Evolutionary conservation across 2,888 invertebrate genomes (phyloP).

Genomic region (Crocallis elinguaria): DNA sequence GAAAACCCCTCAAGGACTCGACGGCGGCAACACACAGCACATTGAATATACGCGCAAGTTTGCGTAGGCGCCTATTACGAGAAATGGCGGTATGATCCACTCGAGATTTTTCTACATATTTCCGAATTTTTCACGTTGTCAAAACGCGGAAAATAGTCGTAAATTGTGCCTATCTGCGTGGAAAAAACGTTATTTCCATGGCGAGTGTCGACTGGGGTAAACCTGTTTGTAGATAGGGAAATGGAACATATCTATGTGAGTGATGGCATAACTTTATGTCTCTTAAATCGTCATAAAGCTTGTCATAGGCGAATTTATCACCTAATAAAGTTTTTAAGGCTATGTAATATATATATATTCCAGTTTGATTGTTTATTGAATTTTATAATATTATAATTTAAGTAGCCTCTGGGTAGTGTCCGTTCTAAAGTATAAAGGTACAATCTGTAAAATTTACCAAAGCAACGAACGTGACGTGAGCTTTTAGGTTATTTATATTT

Average conservation of each 20-base stretch:
- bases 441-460: too few relatives aligned
- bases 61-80: conserved; percentile 48
- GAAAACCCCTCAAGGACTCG: conserved; percentile 30
- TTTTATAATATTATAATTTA: too few relatives aligned
- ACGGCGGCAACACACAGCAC: conserved; percentile 43
- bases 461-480: too few relatives aligned
- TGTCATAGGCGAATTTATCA: conserved; percentile 11
- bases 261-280: conserved; percentile 30
- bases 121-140: conserved; percentile 45
- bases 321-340: background rate
- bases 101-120: conserved; percentile 50
- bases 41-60: conserved; percentile 52
- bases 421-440: too few relatives aligned
- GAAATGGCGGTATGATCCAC: conserved; percentile 45
- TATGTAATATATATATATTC: background rate
- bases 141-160: conserved; percentile 55
- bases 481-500: too few relatives aligned
- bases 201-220: conserved; percentile 41
- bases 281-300: conserved; percentile 15
- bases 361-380: background rate
- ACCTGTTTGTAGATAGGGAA: conserved; percentile 48
- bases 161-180: conserved; percentile 53
- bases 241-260: conserved; percentile 29
- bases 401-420: too few relatives aligned
- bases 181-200: conserved; percentile 46